These are phyloP conservation scores for Camelus dromedarius DNA, from an alignment of 2,113 vertebrate species.

Conservation along the genomic window DNA sequence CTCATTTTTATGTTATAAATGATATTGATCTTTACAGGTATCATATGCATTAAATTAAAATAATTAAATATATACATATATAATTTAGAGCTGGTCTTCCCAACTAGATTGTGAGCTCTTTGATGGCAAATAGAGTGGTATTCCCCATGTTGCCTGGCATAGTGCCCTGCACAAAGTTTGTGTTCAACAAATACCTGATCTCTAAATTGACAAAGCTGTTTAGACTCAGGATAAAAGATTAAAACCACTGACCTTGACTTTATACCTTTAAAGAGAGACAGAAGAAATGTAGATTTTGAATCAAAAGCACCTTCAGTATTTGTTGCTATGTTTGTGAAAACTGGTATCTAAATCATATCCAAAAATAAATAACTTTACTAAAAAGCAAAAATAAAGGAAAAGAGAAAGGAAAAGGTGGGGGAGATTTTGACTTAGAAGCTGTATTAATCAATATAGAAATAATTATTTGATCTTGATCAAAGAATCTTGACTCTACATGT, in stretches of 20 bases:
- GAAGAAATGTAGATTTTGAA: not conserved
- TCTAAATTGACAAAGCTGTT: not conserved
- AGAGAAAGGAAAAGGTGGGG: fast-evolving
- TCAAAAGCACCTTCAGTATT: not conserved
- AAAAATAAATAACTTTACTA: not conserved
- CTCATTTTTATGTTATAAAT: not conserved
- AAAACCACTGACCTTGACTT: conserved; percentile 3
- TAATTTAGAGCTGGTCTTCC: not conserved
- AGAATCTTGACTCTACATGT: not conserved
- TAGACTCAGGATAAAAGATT: not conserved
- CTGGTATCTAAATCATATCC: not conserved
- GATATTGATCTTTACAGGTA: not conserved
- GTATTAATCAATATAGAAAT: not conserved
- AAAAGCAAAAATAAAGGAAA: not conserved
- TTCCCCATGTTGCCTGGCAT: not conserved
- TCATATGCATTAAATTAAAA: not conserved
- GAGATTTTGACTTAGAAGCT: not conserved
- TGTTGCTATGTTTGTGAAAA: not conserved
- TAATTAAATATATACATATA: not conserved
- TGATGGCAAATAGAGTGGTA: not conserved
- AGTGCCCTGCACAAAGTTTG: not conserved
- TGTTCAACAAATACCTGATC: not conserved
- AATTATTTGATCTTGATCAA: not conserved
- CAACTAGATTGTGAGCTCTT: not conserved
- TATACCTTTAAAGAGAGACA: not conserved